These are phyloP conservation scores for Hiodon tergisus DNA, from an alignment of 2,113 vertebrate species.

Conservation along the genomic window DNA sequence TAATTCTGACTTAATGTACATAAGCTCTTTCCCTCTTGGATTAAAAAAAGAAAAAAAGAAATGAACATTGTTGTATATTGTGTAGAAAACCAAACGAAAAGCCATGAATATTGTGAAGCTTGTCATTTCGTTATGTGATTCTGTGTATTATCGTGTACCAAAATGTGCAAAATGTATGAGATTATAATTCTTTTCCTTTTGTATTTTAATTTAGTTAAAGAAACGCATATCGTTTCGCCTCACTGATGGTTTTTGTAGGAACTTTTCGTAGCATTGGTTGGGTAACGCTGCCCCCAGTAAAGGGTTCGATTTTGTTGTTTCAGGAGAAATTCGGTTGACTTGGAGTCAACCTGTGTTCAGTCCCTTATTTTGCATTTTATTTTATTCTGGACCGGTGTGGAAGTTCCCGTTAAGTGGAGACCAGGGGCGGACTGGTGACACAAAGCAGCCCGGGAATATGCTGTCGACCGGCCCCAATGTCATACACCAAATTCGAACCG, in stretches of 20 bases:
- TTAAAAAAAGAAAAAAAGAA: conserved; percentile 66
- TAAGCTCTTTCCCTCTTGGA: conserved; percentile 80
- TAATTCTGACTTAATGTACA: conserved; percentile 82
- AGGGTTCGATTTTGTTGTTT: conserved; percentile 33
- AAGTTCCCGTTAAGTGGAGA: no score
- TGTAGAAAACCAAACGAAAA: conserved; percentile 87
- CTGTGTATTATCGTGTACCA: conserved; percentile 83
- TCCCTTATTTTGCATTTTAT: conserved; percentile 19
- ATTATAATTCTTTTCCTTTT: conserved; percentile 52
- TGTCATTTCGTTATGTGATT: conserved; percentile 94
- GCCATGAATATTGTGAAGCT: conserved; percentile 95
- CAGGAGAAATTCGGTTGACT: conserved; percentile 32
- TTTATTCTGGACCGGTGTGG: conserved; percentile 23
- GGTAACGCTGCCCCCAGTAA: conserved; percentile 43
- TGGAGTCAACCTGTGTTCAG: neutral
- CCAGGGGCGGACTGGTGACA: no score
- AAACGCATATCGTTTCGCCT: conserved; percentile 41
- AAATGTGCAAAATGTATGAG: conserved; percentile 84
- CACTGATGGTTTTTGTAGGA: conserved; percentile 51
- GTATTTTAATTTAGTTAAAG: conserved; percentile 37
- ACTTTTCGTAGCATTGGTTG: conserved; percentile 44
- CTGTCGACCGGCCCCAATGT: no score
- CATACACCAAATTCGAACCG: no score
- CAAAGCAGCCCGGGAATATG: no score
- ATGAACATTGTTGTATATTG: conserved; percentile 83